Percentiles rank a stretch among this genome's conserved stretches.
phyloP scores from a whole-genome alignment of 2,888 invertebrate species.

The Drosophila borealis region DNA sequence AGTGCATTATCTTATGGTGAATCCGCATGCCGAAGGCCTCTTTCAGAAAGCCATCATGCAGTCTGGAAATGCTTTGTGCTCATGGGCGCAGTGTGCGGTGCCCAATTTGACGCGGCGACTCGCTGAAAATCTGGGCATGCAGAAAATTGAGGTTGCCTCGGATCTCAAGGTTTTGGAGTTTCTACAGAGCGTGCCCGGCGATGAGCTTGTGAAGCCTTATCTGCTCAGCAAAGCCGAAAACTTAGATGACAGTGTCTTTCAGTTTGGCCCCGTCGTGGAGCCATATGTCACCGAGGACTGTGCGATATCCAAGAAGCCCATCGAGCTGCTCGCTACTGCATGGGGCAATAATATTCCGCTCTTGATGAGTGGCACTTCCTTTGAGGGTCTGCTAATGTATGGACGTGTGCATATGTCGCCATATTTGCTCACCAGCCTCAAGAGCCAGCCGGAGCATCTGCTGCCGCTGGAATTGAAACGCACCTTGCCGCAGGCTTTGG shows the following conservation, averaged over 20 bases:
- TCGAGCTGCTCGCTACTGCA: slow-evolving; percentile 64
- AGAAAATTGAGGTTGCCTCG: slow-evolving; percentile 57
- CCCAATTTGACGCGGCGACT: slow-evolving; percentile 73
- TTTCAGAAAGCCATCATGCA: slow-evolving; percentile 83
- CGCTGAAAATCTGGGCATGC: slow-evolving; percentile 72
- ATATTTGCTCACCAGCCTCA: slow-evolving; percentile 65
- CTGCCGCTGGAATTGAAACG: slow-evolving; percentile 75
- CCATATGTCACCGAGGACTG: slow-evolving; percentile 76
- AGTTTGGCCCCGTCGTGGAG: slow-evolving; percentile 83
- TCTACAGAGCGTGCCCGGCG: slow-evolving; percentile 60
- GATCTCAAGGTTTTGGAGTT: slow-evolving; percentile 70
- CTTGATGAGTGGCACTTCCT: slow-evolving; percentile 82
- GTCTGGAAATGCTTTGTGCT: slow-evolving; percentile 79
- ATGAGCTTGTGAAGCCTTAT: slow-evolving; percentile 65
- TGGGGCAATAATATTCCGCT: slow-evolving; percentile 84
- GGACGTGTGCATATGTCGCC: slow-evolving; percentile 68
- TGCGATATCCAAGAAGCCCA: slow-evolving; percentile 74
- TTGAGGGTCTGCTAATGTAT: slow-evolving; percentile 82
- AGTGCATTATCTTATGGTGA: slow-evolving; percentile 85
- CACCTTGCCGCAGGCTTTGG: slow-evolving; percentile 52
- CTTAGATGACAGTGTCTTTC: slow-evolving; percentile 74
- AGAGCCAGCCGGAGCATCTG: slow-evolving; percentile 72
- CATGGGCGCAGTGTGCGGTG: slow-evolving; percentile 73
- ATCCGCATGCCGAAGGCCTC: slow-evolving; percentile 84
- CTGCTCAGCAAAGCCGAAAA: slow-evolving; percentile 73